A percentile compares a stretch with the other conserved stretches of the same genome.
Evolutionary conservation across 1,140 invertebrate species (phyloP).

Genomic region (Pentalonia nigronervosa): DNA sequence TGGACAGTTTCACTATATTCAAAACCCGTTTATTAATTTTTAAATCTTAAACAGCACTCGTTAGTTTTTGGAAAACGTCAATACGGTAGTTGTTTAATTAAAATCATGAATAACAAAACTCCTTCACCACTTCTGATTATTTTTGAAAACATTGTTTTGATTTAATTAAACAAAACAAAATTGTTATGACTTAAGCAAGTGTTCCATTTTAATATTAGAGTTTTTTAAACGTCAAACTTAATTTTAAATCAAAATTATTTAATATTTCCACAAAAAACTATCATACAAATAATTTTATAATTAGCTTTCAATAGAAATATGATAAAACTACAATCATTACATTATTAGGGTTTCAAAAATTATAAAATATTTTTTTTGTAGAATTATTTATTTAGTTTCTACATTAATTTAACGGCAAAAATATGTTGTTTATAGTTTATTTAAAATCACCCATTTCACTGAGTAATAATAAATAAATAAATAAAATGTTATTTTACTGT

Average conservation of each 20-base stretch:
- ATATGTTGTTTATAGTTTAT: not conserved
- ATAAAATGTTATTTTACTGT: not conserved
- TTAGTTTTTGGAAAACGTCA: not conserved
- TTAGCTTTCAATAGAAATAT: not conserved
- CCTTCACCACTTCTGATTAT: not conserved
- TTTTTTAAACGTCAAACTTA: not conserved
- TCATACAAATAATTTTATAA: not conserved
- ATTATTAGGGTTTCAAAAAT: not conserved
- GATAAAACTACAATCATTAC: not conserved
- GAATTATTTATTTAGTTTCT: not conserved
- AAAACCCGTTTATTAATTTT: not conserved
- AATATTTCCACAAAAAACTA: not conserved
- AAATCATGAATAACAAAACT: not conserved
- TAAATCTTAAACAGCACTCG: not conserved
- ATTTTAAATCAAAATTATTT: not conserved
- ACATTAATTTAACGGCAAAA: not conserved
- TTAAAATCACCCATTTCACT: not conserved
- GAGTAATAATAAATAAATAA: not conserved
- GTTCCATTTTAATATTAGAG: not conserved
- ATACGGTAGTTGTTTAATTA: constrained; percentile 14
- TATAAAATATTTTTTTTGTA: not conserved
- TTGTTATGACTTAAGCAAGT: not conserved
- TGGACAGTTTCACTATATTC: not conserved
- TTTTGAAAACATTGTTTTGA: constrained; percentile 33
- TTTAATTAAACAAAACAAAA: constrained; percentile 41